Evolutionary conservation across 2,888 invertebrate species (phyloP), one percentile per base, ranked within the genome.

Genomic region (Amphimallon solstitiale): DNA sequence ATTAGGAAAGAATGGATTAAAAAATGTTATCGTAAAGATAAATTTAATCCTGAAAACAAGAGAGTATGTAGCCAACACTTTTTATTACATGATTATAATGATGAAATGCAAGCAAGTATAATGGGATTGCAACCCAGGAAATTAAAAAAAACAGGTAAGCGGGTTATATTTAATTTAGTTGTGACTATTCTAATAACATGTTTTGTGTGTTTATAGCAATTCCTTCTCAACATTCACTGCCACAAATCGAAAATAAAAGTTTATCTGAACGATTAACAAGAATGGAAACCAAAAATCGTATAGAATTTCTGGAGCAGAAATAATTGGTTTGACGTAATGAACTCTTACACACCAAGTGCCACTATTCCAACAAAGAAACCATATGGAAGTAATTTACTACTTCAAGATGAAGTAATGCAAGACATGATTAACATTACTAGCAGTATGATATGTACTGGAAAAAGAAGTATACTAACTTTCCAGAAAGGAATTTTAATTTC

Each of bases 401-500:
- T 59, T 7, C 71, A 68, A 65, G 63, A 62, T 35, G 45, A 52
- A 45, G 38, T 64, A 7, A 59, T 72, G 17, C 60, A 70, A 23
- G 37, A 67, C 63, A 67, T 69, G 66, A 59, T 35, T 12, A 7
- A 64, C 37, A 65, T 48, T 35, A 37, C 67, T 6, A 46, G 23
- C 9, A 43, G 48, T 14, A 68, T 70, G 69, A 60, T 37, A 17
- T 67, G 61, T 37, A 46, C 15, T 35, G 48, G 56, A 10, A 66
- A 69, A 63, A 68, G 52, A 38, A 23, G 19, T 40, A 29, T 69
- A n/a, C 65, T 68, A 63, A 65, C 43, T 7, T 72, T 71, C 52
- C 72, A 71, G 35, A 72, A 67, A 66, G 70, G 68, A 9, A 37
- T 70, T 35, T 19, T 70, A 19, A 68, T 70, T 37, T 69, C 66